Evolutionary conservation across 2,113 vertebrate species (phyloP), one percentile per base, ranked within the genome.

Genomic region (Enhydra lutris): DNA sequence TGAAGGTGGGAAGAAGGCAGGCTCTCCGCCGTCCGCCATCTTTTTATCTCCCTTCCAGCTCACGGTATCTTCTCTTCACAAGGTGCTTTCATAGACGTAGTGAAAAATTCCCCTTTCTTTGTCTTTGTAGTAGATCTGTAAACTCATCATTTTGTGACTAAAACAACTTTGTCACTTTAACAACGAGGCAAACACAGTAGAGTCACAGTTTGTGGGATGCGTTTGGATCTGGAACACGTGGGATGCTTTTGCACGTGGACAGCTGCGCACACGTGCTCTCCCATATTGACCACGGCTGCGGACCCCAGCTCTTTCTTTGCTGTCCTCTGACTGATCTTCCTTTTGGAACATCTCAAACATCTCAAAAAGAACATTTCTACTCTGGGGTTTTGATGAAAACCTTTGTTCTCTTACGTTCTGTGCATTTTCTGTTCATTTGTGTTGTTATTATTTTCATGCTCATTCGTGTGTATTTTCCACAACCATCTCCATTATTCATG

Each of bases 171-270:
- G 29, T 34, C 42, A 23, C 1, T 34, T 52, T 20, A 85, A 80
- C 13, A 23, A 45, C 0, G 2, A 36, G 39, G 36, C 18, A 78
- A 57, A 74, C 1, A 6, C 47, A 6, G 29, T 20, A 1, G 57
- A 1, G 6, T 4, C 4, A 0, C 0, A 1, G 6, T 36, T 57
- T 39, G 10, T 4, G 47, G 4, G 17, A 78, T 50, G 61, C 3
- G 0, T 8, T 26, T 39, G 24, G 23, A 45, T n/a, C 17, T 11
- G 61, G 26, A 76, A 47, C 20, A 21, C 0, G 0, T 3, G 0
- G 2, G 2, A 45, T 1, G 36, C 18, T 23, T 13, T n/a, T 5
- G 4, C 0, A 0, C 1, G 1, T 4, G 3, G 24, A 36, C 4
- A 23, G 34, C 47, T 29, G 23, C 6, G 55, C 0, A 9, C 34